A percentile compares a stretch with the other conserved stretches of the same genome.
Evolutionary conservation across 2,888 invertebrate species (phyloP).

Genomic region (Alloplasta piceator): DNA sequence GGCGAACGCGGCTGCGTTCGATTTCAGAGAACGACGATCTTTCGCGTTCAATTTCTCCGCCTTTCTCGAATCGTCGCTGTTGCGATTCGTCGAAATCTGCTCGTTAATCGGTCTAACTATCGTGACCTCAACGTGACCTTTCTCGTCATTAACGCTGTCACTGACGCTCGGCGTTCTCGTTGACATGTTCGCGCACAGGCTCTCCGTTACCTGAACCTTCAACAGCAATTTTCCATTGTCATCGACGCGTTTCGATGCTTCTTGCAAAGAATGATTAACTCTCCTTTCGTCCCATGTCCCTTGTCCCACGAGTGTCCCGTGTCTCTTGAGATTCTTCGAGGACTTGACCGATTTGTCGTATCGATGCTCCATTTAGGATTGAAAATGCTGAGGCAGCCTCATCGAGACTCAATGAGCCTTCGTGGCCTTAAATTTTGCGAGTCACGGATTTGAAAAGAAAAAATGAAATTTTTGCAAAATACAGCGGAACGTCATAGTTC

Average conservation of each 20-base stretch:
- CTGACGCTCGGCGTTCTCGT: neutral
- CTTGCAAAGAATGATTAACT: neutral
- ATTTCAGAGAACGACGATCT: neutral
- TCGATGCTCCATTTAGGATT: neutral
- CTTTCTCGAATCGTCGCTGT: neutral
- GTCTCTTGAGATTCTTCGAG: constrained; percentile 10
- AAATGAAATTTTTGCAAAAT: too few relatives aligned
- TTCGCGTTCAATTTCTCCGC: constrained; percentile 17
- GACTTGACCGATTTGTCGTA: neutral
- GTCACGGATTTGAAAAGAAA: too few relatives aligned
- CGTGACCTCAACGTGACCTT: constrained; percentile 39
- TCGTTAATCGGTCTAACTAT: constrained; percentile 22
- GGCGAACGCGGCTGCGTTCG: neutral
- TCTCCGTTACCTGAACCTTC: constrained; percentile 55
- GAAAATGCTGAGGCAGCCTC: too few relatives aligned
- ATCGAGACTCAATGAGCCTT: too few relatives aligned
- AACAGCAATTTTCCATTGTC: constrained; percentile 41
- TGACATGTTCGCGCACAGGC: constrained; percentile 38
- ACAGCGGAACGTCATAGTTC: too few relatives aligned
- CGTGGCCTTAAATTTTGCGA: too few relatives aligned
- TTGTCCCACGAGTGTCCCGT: neutral
- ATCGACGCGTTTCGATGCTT: neutral
- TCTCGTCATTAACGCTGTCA: neutral
- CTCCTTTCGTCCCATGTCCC: neutral
- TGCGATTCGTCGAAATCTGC: neutral